Evolutionary conservation across 2,113 vertebrate genomes (phyloP).

Genomic region (Labeo rohita): DNA sequence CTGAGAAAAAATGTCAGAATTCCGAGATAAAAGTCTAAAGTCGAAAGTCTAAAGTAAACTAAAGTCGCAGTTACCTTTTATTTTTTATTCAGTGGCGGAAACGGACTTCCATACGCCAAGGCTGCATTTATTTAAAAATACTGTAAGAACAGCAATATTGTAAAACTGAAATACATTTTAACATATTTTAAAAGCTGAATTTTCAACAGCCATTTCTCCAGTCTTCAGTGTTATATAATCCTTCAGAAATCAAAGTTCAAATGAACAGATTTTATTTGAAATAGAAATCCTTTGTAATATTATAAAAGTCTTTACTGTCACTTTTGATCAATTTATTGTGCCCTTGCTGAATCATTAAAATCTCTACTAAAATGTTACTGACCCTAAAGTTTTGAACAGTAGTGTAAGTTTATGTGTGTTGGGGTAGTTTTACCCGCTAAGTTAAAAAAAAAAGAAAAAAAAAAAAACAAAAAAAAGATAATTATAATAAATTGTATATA

Average conservation of each 20-base stretch:
- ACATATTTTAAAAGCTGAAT: not conserved
- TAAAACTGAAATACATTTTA: not conserved
- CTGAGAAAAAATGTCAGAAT: too few species aligned
- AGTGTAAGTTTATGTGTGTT: not conserved
- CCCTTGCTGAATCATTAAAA: not conserved
- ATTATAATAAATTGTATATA: too few species aligned
- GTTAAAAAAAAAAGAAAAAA: not conserved
- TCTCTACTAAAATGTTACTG: too few species aligned
- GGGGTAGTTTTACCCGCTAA: not conserved
- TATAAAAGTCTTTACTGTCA: not conserved
- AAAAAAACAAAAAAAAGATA: too few species aligned
- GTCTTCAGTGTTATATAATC: not conserved
- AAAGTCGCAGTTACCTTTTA: too few species aligned
- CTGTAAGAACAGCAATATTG: not conserved
- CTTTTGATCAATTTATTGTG: not conserved
- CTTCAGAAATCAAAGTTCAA: not conserved
- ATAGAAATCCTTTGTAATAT: too few species aligned
- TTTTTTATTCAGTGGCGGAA: too few species aligned
- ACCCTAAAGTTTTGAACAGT: too few species aligned
- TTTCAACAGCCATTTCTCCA: not conserved
- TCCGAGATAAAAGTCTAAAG: too few species aligned
- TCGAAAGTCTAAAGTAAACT: too few species aligned
- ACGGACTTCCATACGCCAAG: not conserved
- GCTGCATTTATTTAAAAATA: not conserved
- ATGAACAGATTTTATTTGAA: too few species aligned